phyloP scores from a whole-genome alignment of 1,140 invertebrate genomes.

The Acromyrmex charruanus region DNA sequence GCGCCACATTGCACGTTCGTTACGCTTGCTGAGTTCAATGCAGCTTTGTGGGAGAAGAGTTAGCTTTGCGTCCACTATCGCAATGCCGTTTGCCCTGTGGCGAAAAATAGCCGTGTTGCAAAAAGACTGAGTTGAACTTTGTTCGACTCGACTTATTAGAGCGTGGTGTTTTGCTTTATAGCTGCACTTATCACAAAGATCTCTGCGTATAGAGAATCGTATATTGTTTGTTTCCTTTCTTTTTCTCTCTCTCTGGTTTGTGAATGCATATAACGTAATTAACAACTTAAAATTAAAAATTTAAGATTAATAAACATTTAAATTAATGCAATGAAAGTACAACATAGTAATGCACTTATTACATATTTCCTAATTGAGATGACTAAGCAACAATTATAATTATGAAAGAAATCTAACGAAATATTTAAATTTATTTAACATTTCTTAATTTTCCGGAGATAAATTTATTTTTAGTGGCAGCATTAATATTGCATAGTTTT shows the following conservation, averaged over 20 bases:
- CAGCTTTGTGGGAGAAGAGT: slow-evolving; percentile 21
- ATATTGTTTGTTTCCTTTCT: background rate
- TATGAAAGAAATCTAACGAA: background rate
- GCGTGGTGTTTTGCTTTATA: background rate
- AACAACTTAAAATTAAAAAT: background rate
- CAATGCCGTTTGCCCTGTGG: background rate
- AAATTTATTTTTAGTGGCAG: background rate
- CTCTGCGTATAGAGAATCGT: background rate
- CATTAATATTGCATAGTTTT: background rate
- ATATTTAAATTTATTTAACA: background rate
- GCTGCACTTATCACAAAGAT: background rate
- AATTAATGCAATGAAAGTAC: background rate
- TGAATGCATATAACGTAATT: background rate
- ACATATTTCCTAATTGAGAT: background rate
- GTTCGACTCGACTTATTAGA: slow-evolving; percentile 24
- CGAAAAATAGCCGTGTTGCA: slow-evolving; percentile 36
- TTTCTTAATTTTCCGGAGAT: background rate
- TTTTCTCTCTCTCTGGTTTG: background rate
- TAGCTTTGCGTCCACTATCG: slow-evolving; percentile 28
- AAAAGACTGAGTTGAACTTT: slow-evolving; percentile 27
- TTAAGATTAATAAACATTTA: background rate
- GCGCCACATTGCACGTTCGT: slow-evolving; percentile 51
- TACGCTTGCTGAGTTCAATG: slow-evolving; percentile 12
- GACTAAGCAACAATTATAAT: background rate
- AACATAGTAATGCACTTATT: background rate